Conservation (phyloP, 1,140 invertebrate genomes). For the Drosophila suzukii region DNA sequence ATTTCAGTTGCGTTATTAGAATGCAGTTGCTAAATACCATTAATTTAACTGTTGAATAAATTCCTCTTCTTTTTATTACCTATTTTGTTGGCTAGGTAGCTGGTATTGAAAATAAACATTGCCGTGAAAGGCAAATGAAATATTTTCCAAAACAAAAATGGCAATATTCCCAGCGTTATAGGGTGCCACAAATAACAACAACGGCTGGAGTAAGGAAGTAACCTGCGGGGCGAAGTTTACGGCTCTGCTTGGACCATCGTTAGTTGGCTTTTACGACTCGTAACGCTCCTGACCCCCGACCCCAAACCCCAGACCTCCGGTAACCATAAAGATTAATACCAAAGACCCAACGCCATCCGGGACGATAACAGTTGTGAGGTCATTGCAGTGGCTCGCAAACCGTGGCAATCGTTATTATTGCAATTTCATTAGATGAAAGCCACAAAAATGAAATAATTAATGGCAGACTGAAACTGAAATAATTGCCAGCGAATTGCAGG, state of each 20-base stretch:
- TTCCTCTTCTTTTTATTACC: too few relatives aligned
- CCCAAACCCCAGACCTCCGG: background rate
- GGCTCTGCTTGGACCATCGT: slow-evolving; percentile 37
- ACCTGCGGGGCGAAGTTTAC: slow-evolving; percentile 35
- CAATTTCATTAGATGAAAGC: slow-evolving; percentile 51
- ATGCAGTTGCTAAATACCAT: too few relatives aligned
- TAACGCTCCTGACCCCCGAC: background rate
- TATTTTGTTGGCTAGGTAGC: too few relatives aligned
- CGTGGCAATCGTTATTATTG: slow-evolving; percentile 45
- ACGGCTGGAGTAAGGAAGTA: background rate
- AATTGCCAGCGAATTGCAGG: slow-evolving; percentile 24
- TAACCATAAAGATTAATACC: slow-evolving; percentile 52
- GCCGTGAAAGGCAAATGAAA: background rate
- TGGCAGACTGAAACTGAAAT: slow-evolving; percentile 38
- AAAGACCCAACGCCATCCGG: slow-evolving; percentile 7
- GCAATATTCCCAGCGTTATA: background rate
- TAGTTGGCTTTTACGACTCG: slow-evolving; percentile 69
- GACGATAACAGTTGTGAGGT: slow-evolving; percentile 48
- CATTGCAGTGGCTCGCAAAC: slow-evolving; percentile 52
- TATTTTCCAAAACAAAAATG: background rate
- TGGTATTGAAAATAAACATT: too few relatives aligned
- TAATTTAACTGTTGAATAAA: too few relatives aligned
- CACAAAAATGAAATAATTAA: slow-evolving; percentile 66
- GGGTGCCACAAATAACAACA: background rate
- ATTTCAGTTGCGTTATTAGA: too few relatives aligned